These are phyloP conservation scores for Apodemus speciosus DNA, from an alignment of 2,113 vertebrate species.

Conservation along the genomic window DNA sequence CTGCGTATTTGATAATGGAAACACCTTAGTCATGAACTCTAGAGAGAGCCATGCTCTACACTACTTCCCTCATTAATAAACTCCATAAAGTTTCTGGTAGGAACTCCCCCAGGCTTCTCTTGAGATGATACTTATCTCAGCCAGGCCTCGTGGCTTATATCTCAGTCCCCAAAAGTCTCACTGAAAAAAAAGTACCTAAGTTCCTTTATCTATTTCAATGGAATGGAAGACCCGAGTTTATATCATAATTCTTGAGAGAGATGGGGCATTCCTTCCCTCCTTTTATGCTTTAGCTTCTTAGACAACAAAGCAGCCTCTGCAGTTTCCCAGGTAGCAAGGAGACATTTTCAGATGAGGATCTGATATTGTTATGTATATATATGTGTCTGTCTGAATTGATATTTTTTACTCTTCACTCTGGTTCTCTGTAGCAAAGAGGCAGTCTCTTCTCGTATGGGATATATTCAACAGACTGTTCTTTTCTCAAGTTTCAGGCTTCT, in stretches of 20 bases:
- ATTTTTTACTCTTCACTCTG: background rate
- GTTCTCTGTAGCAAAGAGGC: background rate
- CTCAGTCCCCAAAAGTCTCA: background rate
- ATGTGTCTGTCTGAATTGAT: background rate
- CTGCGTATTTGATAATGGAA: background rate
- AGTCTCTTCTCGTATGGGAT: background rate
- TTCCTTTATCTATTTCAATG: slow-evolving; percentile 7
- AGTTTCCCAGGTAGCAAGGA: background rate
- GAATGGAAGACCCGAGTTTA: background rate
- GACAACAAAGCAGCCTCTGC: background rate
- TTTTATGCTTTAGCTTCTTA: background rate
- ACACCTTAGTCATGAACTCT: background rate
- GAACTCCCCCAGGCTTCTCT: background rate
- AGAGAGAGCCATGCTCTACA: background rate
- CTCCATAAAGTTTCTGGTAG: background rate
- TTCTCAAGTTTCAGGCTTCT: background rate
- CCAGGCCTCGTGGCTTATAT: background rate
- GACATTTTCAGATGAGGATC: background rate
- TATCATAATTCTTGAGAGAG: background rate
- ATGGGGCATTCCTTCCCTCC: background rate
- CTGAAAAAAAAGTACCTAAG: background rate
- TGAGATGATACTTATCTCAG: background rate
- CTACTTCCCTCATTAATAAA: background rate
- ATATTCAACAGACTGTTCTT: background rate
- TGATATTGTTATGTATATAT: background rate